A percentile compares a stretch with the other conserved stretches of the same genome.
Evolutionary conservation across 2,797 vertebrate species (phyloP).

Genomic region (Pangasius macronema): DNA sequence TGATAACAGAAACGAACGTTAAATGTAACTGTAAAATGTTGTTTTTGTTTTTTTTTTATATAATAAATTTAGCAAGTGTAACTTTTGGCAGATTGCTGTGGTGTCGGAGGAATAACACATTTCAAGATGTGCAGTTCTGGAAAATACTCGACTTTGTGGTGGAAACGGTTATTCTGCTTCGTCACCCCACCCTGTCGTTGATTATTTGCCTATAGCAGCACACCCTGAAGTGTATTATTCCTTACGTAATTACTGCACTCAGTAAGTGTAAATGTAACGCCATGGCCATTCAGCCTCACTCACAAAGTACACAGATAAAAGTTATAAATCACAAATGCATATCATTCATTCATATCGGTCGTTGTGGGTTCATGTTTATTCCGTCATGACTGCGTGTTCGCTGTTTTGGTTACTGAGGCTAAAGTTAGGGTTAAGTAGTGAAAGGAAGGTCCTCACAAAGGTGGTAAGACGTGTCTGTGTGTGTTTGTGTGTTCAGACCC

Average conservation of each 20-base stretch:
- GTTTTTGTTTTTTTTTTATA: too few species aligned
- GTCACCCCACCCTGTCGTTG: not conserved
- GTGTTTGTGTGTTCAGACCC: slow-evolving; percentile 73
- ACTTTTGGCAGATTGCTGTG: not conserved
- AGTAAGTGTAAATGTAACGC: too few species aligned
- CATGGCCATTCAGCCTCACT: too few species aligned
- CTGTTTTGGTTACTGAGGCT: too few species aligned
- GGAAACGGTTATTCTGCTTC: not conserved
- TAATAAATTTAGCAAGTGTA: too few species aligned
- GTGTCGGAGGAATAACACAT: not conserved
- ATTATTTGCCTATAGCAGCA: not conserved
- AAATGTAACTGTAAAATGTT: not conserved
- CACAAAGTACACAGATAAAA: not conserved
- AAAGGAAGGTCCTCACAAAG: not conserved
- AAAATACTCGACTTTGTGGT: too few species aligned
- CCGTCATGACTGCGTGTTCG: not conserved
- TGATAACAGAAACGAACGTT: too few species aligned
- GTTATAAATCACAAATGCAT: not conserved
- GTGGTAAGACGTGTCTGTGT: not conserved
- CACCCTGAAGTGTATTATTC: not conserved
- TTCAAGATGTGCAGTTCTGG: not conserved
- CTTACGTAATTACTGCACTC: not conserved
- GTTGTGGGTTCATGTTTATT: not conserved
- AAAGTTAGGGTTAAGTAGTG: not conserved
- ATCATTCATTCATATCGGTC: not conserved